Percentiles rank a stretch among this genome's conserved stretches.
phyloP scores from a whole-genome alignment of 2,888 invertebrate genomes.

The Spatulosminthurus flaviceps region DNA sequence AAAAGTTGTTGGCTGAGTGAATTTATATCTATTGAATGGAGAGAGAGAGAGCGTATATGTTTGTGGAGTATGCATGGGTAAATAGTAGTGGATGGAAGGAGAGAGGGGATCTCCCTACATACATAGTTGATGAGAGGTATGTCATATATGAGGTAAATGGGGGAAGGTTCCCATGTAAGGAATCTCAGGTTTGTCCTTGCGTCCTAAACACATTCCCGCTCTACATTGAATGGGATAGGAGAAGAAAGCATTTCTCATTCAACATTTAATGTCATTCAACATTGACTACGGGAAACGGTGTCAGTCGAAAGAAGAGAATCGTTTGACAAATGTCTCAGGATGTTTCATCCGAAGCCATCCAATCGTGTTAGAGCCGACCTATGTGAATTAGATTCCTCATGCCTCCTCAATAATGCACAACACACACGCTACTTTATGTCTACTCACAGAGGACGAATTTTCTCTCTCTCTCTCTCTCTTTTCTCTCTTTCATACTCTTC shows the following conservation, averaged over 20 bases:
- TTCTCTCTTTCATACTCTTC: slow-evolving; percentile 3
- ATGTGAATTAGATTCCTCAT: slow-evolving; percentile 53
- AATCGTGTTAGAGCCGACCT: slow-evolving; percentile 49
- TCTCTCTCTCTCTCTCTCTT: slow-evolving; percentile 23
- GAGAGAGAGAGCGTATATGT: not conserved
- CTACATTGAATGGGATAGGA: slow-evolving; percentile 36
- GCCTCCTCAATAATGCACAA: slow-evolving; percentile 52
- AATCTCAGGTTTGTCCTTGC: slow-evolving; percentile 20
- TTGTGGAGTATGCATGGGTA: too few species aligned
- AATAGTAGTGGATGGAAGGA: too few species aligned
- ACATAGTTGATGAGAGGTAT: not conserved
- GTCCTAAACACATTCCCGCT: not conserved
- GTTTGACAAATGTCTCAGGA: slow-evolving; percentile 55
- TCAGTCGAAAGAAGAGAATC: slow-evolving; percentile 50
- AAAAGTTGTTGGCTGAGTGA: slow-evolving; percentile 20
- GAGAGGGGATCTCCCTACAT: too few species aligned
- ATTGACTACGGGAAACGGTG: slow-evolving; percentile 51
- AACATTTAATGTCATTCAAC: slow-evolving; percentile 55
- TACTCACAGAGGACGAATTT: slow-evolving; percentile 28
- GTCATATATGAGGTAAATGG: not conserved
- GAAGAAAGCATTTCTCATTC: slow-evolving; percentile 52
- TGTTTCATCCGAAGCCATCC: slow-evolving; percentile 54
- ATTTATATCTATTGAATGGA: slow-evolving; percentile 22
- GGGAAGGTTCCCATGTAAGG: slow-evolving; percentile 14
- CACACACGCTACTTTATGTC: slow-evolving; percentile 51